Percentiles rank a stretch among this genome's conserved stretches.
These are phyloP conservation scores for Electrona antarctica DNA, from an alignment of 2,113 vertebrate species.

Conservation along the genomic window DNA sequence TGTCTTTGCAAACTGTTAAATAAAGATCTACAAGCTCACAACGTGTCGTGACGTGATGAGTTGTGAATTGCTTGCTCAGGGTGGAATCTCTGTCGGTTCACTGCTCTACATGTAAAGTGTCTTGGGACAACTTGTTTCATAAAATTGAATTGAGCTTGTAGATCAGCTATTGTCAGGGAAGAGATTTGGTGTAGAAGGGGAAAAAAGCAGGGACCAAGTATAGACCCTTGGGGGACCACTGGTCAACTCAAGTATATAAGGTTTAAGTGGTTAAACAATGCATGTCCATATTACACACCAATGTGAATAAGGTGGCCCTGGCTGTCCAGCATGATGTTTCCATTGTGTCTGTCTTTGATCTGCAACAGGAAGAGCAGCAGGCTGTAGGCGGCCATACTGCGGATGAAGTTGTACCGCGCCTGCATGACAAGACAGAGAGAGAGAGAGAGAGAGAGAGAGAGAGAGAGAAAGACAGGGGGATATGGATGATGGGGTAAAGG, in stretches of 20 bases:
- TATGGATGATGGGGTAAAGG: neutral
- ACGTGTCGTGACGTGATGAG: too few species aligned
- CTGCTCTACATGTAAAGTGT: too few species aligned
- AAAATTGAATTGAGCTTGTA: neutral
- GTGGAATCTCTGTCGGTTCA: too few species aligned
- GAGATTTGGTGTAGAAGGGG: too few species aligned
- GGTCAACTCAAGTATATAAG: too few species aligned
- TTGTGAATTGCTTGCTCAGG: too few species aligned
- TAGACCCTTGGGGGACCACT: too few species aligned
- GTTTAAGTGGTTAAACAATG: neutral
- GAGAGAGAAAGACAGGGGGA: neutral
- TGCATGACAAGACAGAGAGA: slow-evolving; percentile 52
- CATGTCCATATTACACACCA: slow-evolving; percentile 75
- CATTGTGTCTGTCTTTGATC: slow-evolving; percentile 97
- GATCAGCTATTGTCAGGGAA: too few species aligned
- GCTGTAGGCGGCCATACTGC: slow-evolving; percentile 98
- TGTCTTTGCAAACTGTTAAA: too few species aligned
- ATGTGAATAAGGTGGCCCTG: slow-evolving; percentile 97
- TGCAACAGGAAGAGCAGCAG: slow-evolving; percentile 95
- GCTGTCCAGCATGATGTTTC: slow-evolving; percentile 99
- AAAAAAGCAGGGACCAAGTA: too few species aligned
- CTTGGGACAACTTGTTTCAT: too few species aligned
- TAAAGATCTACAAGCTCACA: too few species aligned
- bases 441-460: neutral
- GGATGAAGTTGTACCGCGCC: slow-evolving; percentile 98